Base-by-base conservation (phyloP, 1,140 invertebrate species). In the Drosophila bifasciata region DNA sequence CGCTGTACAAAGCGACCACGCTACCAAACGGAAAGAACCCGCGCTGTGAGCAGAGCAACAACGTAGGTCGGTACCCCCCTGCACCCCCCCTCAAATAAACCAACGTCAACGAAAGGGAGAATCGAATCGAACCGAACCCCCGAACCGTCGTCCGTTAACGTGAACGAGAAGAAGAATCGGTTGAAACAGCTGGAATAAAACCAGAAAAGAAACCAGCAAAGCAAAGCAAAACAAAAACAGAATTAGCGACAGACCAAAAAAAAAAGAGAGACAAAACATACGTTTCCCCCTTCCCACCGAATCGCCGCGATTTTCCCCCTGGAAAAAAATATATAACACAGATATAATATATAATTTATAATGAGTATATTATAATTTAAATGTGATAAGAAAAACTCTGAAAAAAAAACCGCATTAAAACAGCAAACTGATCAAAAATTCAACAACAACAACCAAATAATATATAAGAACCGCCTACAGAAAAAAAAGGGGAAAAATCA, bases 1-100 rank as follows among this genome's bases (percentile, higher is more conserved):
- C 78, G 74, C 67, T 83, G 80, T 68, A 57, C 61, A 62, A 78
- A 67, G 64, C 78, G 74, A 83, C 81, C 78, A 75, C 68, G 70
- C 78, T 77, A 76, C 68, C 81, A 85, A 86, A 81, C 81, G 73
- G 56, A 57, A 81, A 77, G 70, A 81, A 76, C 55, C 79, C 77
- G 77, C 64, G 77, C 64, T 81, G 81, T 81, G 73, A 81, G 74
- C 81, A 60, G 85, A 76, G 68, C 76, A 79, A 43, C 55, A 75
- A 46, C 50, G 48, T 43, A 56, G 67, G 57, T 39, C 51, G 23
- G 28, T 51, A 51, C 51, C 48, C 48, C 58, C 25, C 46, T 40
- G 28, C 48, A n/a, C 32, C 48, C 13, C 21, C 48, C 13, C 21
- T 13, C 9, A 9, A 13, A 60, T 17, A 51, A 5, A 17, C 15